phyloP scores from a whole-genome alignment of 2,113 vertebrate species.

The Engystomops pustulosus region DNA sequence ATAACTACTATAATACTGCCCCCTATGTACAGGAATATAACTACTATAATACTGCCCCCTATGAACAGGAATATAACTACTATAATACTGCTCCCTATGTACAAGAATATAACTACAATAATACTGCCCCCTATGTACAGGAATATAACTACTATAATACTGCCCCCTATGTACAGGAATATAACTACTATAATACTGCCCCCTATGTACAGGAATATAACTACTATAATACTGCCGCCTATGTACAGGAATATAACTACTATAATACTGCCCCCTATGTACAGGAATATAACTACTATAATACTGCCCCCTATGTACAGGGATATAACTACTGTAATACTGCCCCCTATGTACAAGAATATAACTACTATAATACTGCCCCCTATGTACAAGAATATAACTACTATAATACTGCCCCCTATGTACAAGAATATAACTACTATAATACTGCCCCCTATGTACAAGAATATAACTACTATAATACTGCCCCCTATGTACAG shows the following conservation, averaged over 20 bases:
- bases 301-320: neutral
- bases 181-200: neutral
- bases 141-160: conserved; percentile 16
- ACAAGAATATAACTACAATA: conserved; percentile 7
- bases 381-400: neutral
- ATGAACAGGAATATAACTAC: neutral
- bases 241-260: conserved; percentile 8
- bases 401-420: neutral
- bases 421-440: conserved; percentile 5
- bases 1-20: too few species aligned
- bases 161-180: neutral
- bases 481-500: neutral
- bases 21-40: too few species aligned
- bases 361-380: neutral
- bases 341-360: neutral
- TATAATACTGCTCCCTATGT: neutral
- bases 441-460: neutral
- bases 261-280: conserved; percentile 2
- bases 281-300: conserved; percentile 3
- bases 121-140: neutral
- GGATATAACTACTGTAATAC: conserved; percentile 10
- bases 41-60: too few species aligned
- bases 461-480: neutral
- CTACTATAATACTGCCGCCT: conserved; percentile 1
- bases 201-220: conserved; percentile 9